These are phyloP conservation scores for Venusia cambrica DNA, from an alignment of 2,888 invertebrate genomes.

Conservation along the genomic window DNA sequence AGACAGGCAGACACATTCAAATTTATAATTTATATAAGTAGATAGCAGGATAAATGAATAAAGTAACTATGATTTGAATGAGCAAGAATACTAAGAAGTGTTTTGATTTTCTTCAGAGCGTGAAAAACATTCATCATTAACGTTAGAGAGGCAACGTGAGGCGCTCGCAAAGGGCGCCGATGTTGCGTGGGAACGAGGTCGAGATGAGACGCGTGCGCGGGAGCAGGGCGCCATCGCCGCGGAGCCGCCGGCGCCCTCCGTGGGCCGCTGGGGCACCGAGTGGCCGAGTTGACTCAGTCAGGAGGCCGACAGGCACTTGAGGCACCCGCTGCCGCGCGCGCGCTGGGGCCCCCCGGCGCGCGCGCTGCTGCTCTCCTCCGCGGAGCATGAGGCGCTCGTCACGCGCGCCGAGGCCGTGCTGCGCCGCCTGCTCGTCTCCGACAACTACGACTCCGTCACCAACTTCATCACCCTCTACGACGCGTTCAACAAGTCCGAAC, in stretches of 20 bases:
- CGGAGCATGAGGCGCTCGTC: constrained; percentile 89
- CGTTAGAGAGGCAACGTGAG: constrained; percentile 84
- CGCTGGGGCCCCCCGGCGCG: constrained; percentile 46
- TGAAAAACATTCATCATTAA: constrained; percentile 85
- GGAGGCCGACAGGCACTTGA: constrained; percentile 52
- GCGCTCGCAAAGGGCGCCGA: constrained; percentile 81
- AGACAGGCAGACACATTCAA: no score
- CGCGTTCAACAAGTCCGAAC: constrained; percentile 81
- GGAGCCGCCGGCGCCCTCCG: constrained; percentile 86
- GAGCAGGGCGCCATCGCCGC: constrained; percentile 48
- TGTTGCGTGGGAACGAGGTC: constrained; percentile 49
- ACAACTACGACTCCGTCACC: constrained; percentile 94
- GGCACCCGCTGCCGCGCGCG: constrained; percentile 47
- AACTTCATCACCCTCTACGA: constrained; percentile 88
- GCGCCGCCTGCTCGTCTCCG: constrained; percentile 89
- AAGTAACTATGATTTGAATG: no score
- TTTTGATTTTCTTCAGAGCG: constrained; percentile 84
- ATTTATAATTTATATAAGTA: no score
- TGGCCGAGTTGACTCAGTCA: constrained; percentile 98
- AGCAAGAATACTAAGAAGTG: no score
- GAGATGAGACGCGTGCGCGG: constrained; percentile 44
- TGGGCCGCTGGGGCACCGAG: constrained; percentile 95
- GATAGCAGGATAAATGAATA: constrained; percentile 1
- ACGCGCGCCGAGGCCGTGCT: constrained; percentile 89
- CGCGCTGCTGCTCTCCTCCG: constrained; percentile 45